Base-by-base conservation (phyloP, 1,140 invertebrate genomes). In the Neodiprion pinetum region DNA sequence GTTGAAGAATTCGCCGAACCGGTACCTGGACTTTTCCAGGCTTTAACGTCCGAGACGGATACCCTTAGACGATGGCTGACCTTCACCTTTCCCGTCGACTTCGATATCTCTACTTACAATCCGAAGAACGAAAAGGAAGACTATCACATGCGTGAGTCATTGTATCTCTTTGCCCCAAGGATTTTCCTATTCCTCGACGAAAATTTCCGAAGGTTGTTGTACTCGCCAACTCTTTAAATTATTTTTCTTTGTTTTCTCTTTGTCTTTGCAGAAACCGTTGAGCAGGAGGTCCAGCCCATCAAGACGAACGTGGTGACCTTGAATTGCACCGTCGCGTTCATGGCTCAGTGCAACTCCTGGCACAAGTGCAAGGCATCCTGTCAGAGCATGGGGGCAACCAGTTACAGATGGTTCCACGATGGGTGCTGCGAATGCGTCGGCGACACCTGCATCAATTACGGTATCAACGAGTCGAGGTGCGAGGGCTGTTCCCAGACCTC, bases 351-450 rank as follows among this genome's bases (percentile, higher is more conserved):
- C 85, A 94, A 95, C 89, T 96, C 96, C 3, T 93, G 93, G 89
- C 93, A 94, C 82, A 98, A 97, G 84, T 99, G 96, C 84, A 93
- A 92, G 80, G 90, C 89, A 7, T 92, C 92, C 9, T 98, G 96
- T 83, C 91, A 92, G 75, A 95, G 95, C 1, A 94, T 94, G 91
- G 94, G 94, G 40, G 92, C 93, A 9, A 88, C 90, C 12, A 92
- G 92, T 86, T 96, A 92, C 85, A 91, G 97, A 83, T 97, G 96
- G 96, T 98, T 98, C 87, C 96, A 98, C 85, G 95, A 98, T 85
- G 97, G 96, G 1, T 98, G 97, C 82, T 98, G 97, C 87, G 95
- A 98, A 85, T 98, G 97, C 87, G 92, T 98, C 73, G 96, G 97
- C 4, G 92, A 94, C 72, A 94, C 93, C 67, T 98, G 97, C 85